Base-by-base conservation (phyloP, 2,888 invertebrate species). In the Stenodema calcarata region DNA sequence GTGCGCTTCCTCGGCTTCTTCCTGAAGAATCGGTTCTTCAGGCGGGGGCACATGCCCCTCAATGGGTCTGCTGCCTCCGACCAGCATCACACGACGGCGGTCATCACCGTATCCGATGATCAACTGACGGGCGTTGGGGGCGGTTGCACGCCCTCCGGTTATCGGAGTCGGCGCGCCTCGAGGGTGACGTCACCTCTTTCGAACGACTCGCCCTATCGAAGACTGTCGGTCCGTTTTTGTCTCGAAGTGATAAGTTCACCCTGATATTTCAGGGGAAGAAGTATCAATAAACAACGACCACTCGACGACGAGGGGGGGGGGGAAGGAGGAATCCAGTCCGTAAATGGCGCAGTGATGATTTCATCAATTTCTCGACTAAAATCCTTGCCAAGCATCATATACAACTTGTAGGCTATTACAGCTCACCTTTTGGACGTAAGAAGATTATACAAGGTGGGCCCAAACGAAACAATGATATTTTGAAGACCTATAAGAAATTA, bases 11-110 rank as follows among this genome's bases (percentile, higher is more conserved):
- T 89, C 89, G 14, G 89, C 88, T 41, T 89, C 89, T 42, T 89
- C 89, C 69, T 88, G 89, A 42, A 87, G 89, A 50, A 88, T 88
- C 42, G 88, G 88, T 27, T 88, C 88, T 78, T 88, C 87, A 83
- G 88, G 88, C n/a, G 89, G 89, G 16, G 89, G 89, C 69, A 88
- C 92, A 90, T 92, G 92, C 90, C 92, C 92, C 1, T 92, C 92
- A 35, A 89, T 92, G 91, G 93, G 92, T 89, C 92, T 90, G 30
- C 92, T 92, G 86, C 89, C 87, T 12, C 88, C 73, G 73, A 88
- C 88, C 16, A 88, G 87, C 88, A 88, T 88, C 70, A 79, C 75
- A 18, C 50, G 80, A 7, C 12, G 27, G 44, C 23, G 78, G 44
- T n/a, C 84, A 84, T 84, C 23, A 11, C 84, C 47, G 50, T 7